Evolutionary conservation across 1,140 invertebrate genomes (phyloP), one percentile per base, ranked within the genome.

Genomic region (Drosophila lini): DNA sequence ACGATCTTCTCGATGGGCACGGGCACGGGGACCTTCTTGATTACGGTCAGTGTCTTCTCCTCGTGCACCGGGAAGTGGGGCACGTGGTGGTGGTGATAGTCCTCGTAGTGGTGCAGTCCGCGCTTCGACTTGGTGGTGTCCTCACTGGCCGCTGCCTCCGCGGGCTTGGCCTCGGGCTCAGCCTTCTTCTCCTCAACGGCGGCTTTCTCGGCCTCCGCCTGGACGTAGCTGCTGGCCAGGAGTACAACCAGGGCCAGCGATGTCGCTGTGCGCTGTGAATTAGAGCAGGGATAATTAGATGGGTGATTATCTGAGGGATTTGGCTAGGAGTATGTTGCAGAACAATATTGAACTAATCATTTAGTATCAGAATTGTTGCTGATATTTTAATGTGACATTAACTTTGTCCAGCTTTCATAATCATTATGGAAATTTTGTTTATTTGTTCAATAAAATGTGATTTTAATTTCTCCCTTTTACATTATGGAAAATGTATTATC

Each of bases 11-110:
- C 94, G 13, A 95, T 94, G 15, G 95, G 95, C 83, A 94, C 94
- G 3, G 94, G 95, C 8, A 94, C 92, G 62, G 94, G 93, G 78
- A 95, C 94, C 82, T 96, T 96, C 92, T 97, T 96, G 41, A 95
- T 94, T 11, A 96, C 93, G 16, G 96, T 96, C 73, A 96, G 93
- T n/a, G 95, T 95, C 92, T 97, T 97, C 57, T 95, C 93, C 89
- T 94, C 93, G 56, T 94, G 92, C 25, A 91, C 68, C 3, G 89
- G 90, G 59, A 78, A 88, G 55, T 88, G 83, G 38, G 83, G 83
- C 58, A 88, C 83, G 59, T 90, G 89, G 68, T 91, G 84, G 57
- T 93, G 92, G 56, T 92, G 83, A 50, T 92, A 91, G 64, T 91
- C 91, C 70, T 93, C 93, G 78, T 93, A 93, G 36, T 94, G 93